Base-by-base conservation (phyloP, 2,888 invertebrate genomes). In the Hemithea aestivaria region DNA sequence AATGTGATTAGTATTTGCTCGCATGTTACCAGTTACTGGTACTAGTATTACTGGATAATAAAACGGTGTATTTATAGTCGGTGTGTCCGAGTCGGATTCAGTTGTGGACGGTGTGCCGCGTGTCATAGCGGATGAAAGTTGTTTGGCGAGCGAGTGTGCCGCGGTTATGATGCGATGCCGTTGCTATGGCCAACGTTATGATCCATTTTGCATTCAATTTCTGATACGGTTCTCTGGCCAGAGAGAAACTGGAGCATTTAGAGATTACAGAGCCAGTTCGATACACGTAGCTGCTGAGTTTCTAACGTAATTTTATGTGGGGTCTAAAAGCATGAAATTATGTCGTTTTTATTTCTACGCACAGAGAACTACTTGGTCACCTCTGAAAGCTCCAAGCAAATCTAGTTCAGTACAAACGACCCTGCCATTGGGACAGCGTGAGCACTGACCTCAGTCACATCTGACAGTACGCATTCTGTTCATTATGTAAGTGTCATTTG, bases 1-100 rank as follows among this genome's bases (percentile, higher is more conserved):
- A 66, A 68, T 72, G 66, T 66, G 66, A 68, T 70, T 63, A 69
- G 62, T 69, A 63, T 69, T 66, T 60, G 59, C 63, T 62, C 48
- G 63, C 53, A 58, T 57, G 60, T 53, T 51, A 47, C 47, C 54
- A 56, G 54, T 53, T 54, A 61, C 58, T 46, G 49, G 50, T 52
- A 62, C 60, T 59, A 54, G 66, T 71, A 65, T 63, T 62, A 62
- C 66, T 62, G 54, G 65, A 61, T 64, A 65, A 61, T 61, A 59
- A 61, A 66, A 61, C 55, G 43, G 50, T 54, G 51, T 62, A 60
- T 65, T 62, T 62, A 65, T 62, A 61, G 58, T 35, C 7, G 10
- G 22, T 25, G 46, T 50, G 45, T 36, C 33, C 55, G 39, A 51
- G 56, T 53, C 51, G 45, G 45, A 53, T 50, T 56, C 45, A 53